A percentile compares a stretch with the other conserved stretches of the same genome.
These are phyloP conservation scores for Plebejus argus DNA, from an alignment of 2,888 invertebrate species.

Conservation along the genomic window DNA sequence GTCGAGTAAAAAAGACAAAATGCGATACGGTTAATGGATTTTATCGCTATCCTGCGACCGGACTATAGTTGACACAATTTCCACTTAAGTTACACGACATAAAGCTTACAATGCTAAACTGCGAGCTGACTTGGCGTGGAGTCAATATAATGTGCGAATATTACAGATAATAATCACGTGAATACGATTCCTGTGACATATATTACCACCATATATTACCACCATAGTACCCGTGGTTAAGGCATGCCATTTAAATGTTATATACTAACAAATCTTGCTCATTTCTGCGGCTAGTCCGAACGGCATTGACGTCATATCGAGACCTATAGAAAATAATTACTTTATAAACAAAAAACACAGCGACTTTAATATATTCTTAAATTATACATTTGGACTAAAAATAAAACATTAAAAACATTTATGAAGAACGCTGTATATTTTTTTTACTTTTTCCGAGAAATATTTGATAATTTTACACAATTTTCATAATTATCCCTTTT, in stretches of 20 bases:
- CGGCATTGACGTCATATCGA: constrained; percentile 70
- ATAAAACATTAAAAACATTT: not conserved
- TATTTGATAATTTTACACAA: not conserved
- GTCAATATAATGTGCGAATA: too few species aligned
- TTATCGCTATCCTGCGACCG: too few species aligned
- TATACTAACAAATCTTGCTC: constrained; percentile 74
- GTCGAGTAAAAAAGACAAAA: too few species aligned
- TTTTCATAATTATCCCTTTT: not conserved
- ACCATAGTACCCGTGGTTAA: constrained; percentile 55
- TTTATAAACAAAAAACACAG: constrained; percentile 20
- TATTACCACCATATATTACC: not conserved
- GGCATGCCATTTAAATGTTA: constrained; percentile 56
- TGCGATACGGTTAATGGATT: too few species aligned
- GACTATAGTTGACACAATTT: too few species aligned
- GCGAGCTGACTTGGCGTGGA: too few species aligned
- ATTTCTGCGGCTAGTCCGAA: constrained; percentile 68
- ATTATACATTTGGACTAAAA: not conserved
- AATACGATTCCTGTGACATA: not conserved
- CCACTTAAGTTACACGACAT: too few species aligned
- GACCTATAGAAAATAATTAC: constrained; percentile 63
- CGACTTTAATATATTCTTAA: not conserved
- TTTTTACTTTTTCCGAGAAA: not conserved
- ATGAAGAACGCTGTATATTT: not conserved
- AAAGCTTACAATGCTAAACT: too few species aligned
- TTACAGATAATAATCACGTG: not conserved